Evolutionary conservation across 1,140 invertebrate genomes (phyloP), one percentile per base, ranked within the genome.

Genomic region (Augochlora pura): DNA sequence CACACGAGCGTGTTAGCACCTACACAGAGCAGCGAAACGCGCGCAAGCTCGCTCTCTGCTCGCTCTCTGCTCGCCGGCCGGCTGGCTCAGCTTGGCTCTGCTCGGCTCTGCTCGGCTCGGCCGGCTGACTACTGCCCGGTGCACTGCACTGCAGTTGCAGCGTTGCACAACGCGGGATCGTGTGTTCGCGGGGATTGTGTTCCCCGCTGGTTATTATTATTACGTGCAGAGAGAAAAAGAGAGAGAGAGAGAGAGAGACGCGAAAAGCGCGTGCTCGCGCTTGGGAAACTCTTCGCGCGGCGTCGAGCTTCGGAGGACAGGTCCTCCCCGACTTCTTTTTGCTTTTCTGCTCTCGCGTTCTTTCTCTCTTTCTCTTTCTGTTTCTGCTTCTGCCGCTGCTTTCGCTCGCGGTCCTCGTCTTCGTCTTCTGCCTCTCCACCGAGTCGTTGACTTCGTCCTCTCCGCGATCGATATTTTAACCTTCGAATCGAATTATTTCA

Each of bases 131-230:
- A 16, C 64, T 16, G 72, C 49, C n/a, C 59, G 78, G 77, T 72
- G 81, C 71, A 81, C 72, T 66, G 72, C 62, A 65, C 78, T 75
- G 81, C 81, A 70, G 62, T 84, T 59, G 66, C 75, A 71, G 25
- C 83, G 39, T 84, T 82, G 81, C 83, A 84, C 83, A 84, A 84
- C 64, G 83, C 62, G 60, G 66, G 76, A 79, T 79, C 70, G 71
- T 65, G 54, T 72, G 76, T 73, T 21, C 70, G 60, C 76, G 65
- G 67, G 82, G 71, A 84, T 73, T 84, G 77, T 77, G 71, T 64
- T 74, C 71, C 75, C 57, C 64, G 67, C 81, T 54, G 23, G 81
- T 68, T 77, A 80, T 79, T 81, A 81, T 79, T 76, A 70, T 85
- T 80, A 74, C 57, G 67, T n/a, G 25, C 10, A 57, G 18, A 62